Conservation (phyloP, 1,140 invertebrate species). For the Halesus radiatus region DNA sequence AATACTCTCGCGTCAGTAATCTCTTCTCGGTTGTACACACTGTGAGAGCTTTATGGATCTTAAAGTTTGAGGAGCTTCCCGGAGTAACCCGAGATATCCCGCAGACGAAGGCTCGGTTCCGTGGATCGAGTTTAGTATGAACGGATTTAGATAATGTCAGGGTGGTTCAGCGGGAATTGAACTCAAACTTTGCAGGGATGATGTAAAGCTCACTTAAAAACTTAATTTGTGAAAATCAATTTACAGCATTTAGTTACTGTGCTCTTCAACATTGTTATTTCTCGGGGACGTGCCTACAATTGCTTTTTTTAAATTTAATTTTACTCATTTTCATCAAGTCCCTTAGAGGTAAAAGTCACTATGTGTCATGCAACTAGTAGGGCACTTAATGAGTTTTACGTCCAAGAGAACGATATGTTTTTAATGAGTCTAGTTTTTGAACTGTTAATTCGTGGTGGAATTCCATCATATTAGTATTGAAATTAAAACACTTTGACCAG, state of each 20-base stretch:
- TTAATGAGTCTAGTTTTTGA: too few species aligned
- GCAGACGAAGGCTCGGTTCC: neutral
- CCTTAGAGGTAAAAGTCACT: too few species aligned
- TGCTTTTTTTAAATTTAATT: too few species aligned
- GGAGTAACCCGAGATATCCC: slow-evolving; percentile 9
- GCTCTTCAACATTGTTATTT: too few species aligned
- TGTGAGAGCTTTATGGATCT: slow-evolving; percentile 47
- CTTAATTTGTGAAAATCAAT: neutral
- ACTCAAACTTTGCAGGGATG: neutral
- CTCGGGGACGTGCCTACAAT: neutral
- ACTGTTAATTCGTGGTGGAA: too few species aligned
- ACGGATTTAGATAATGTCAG: neutral
- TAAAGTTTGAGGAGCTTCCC: slow-evolving; percentile 51
- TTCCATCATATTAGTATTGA: too few species aligned
- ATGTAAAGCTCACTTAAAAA: neutral
- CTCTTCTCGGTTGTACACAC: slow-evolving; percentile 47
- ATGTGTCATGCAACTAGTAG: too few species aligned
- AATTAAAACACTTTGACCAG: too few species aligned
- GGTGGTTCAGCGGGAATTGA: neutral
- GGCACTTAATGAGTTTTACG: too few species aligned
- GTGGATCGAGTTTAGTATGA: neutral
- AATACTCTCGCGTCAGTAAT: slow-evolving; percentile 3
- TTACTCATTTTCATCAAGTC: too few species aligned
- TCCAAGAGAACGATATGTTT: too few species aligned
- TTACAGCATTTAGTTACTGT: too few species aligned